Conservation (phyloP, 2,113 vertebrate species). For the Protobothrops mucrosquamatus region DNA sequence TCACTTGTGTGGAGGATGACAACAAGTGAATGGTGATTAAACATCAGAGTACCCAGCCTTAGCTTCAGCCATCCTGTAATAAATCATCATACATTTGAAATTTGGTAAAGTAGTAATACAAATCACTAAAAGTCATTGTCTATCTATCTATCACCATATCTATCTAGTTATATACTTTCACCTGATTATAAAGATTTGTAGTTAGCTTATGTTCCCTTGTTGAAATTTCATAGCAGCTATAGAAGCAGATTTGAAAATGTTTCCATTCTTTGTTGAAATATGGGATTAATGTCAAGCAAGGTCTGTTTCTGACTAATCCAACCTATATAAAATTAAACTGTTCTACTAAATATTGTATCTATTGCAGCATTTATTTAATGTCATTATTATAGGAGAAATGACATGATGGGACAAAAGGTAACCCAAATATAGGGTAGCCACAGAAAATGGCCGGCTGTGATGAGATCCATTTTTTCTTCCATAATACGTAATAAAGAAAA, state of each 20-base stretch:
- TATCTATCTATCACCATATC: constrained; percentile 23
- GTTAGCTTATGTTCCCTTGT: constrained; percentile 18
- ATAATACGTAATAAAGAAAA: not conserved
- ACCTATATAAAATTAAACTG: not conserved
- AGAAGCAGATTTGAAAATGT: constrained; percentile 29
- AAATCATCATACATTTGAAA: constrained; percentile 57
- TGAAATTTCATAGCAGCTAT: constrained; percentile 22
- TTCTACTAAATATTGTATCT: not conserved
- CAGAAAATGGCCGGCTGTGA: not conserved
- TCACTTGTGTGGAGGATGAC: constrained; percentile 49
- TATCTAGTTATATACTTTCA: constrained; percentile 34
- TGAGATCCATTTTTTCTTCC: not conserved
- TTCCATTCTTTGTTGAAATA: constrained; percentile 21
- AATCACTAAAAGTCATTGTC: constrained; percentile 50
- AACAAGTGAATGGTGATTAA: constrained; percentile 56
- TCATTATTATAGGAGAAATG: not conserved
- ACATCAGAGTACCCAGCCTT: constrained; percentile 44
- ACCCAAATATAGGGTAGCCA: not conserved
- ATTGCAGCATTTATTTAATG: not conserved
- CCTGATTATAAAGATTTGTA: constrained; percentile 34
- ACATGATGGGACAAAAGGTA: not conserved
- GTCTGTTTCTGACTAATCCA: constrained; percentile 6
- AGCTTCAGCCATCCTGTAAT: constrained; percentile 56
- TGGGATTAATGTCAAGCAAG: constrained; percentile 1
- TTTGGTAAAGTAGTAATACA: constrained; percentile 49